Percentiles rank a stretch among this genome's conserved stretches.
Evolutionary conservation across 2,888 invertebrate genomes (phyloP).

Genomic region (Allacma fusca): DNA sequence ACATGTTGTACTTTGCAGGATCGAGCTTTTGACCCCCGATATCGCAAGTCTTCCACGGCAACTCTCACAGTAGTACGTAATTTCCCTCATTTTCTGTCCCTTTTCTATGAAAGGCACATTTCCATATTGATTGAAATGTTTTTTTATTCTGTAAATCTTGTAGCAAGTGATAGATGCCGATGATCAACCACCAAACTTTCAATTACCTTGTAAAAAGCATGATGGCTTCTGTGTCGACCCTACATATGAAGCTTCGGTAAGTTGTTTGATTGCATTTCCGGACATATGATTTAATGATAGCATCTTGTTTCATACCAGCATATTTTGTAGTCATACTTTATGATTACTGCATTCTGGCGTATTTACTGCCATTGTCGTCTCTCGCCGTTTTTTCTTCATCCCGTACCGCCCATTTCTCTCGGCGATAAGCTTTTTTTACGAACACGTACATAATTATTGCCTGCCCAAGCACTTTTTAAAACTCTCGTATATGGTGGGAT

Average conservation of each 20-base stretch:
- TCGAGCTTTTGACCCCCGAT: constrained; percentile 79
- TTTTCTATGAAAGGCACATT: not conserved
- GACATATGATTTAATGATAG: too few relatives aligned
- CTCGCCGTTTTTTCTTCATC: too few relatives aligned
- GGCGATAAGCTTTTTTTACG: too few relatives aligned
- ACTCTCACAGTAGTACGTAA: constrained; percentile 79
- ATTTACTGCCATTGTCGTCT: too few relatives aligned
- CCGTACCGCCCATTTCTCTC: too few relatives aligned
- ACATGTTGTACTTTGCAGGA: constrained; percentile 70
- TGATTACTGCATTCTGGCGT: too few relatives aligned
- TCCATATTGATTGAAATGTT: not conserved
- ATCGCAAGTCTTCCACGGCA: constrained; percentile 82
- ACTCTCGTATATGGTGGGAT: not conserved
- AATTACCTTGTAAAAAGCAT: constrained; percentile 68
- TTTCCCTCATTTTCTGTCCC: not conserved
- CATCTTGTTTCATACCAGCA: too few relatives aligned
- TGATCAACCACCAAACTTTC: constrained; percentile 45
- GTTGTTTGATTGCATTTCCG: constrained; percentile 27
- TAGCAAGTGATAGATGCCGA: constrained; percentile 42
- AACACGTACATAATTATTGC: too few relatives aligned
- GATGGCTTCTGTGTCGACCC: constrained; percentile 88
- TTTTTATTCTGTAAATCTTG: not conserved
- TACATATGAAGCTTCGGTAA: constrained; percentile 75
- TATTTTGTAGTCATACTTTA: too few relatives aligned
- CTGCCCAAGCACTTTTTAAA: not conserved